A percentile compares a stretch with the other conserved stretches of the same genome.
These are phyloP conservation scores for Cecropterus lyciades DNA, from an alignment of 1,140 invertebrate genomes.

Conservation along the genomic window DNA sequence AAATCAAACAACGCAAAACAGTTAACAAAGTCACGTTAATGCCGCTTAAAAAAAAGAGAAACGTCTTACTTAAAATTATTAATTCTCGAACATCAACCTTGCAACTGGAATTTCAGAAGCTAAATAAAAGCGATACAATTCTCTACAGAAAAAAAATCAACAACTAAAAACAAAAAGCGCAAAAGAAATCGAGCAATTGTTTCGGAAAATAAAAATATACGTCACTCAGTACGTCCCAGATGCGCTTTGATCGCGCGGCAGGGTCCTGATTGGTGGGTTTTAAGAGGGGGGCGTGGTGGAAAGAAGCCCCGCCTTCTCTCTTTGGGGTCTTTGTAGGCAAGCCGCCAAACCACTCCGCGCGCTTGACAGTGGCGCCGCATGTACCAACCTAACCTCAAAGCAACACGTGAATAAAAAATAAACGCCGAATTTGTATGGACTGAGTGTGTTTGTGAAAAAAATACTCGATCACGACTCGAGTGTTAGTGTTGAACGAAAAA, in stretches of 20 bases:
- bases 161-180: conserved; percentile 41
- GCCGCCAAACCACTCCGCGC: conserved; percentile 70
- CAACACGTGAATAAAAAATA: conserved; percentile 48
- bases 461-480: background rate
- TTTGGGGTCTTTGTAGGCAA: conserved; percentile 61
- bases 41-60: conserved; percentile 29
- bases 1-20: conserved; percentile 33
- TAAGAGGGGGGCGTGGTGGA: conserved; percentile 57
- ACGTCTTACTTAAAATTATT: conserved; percentile 44
- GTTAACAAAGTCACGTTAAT: conserved; percentile 21
- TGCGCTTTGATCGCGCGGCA: conserved; percentile 65
- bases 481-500: no score
- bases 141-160: conserved; percentile 48
- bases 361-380: conserved; percentile 73
- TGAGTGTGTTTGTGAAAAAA: conserved; percentile 6
- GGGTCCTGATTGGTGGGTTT: conserved; percentile 51
- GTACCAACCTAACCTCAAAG: conserved; percentile 54
- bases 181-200: conserved; percentile 63
- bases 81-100: conserved; percentile 57
- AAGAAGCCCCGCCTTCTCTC: conserved; percentile 55
- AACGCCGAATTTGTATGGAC: conserved; percentile 15
- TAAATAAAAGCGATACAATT: conserved; percentile 70
- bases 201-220: conserved; percentile 72
- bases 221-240: conserved; percentile 75
- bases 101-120: conserved; percentile 66